Evolutionary conservation across 1,140 invertebrate genomes (phyloP), one percentile per base, ranked within the genome.

Genomic region (Aricia agestis): DNA sequence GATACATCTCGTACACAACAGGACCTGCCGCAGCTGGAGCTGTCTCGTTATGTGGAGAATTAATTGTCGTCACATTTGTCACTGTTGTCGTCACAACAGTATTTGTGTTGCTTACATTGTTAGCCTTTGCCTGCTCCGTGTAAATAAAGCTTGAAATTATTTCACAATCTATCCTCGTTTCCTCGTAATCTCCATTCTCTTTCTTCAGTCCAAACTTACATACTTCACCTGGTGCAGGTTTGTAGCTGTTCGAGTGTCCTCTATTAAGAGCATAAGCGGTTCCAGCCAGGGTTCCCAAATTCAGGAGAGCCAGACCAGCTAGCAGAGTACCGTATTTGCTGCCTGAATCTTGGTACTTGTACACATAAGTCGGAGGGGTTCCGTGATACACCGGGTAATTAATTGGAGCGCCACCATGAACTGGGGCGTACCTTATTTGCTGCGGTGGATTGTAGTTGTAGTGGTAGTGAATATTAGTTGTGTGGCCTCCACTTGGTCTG

Each of bases 251-350:
- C 18, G 74, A 74, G 42, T 80, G 74, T 73, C 74, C 76, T 31
- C 82, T 81, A 52, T 79, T 82, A n/a, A 74, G 52, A n/a, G 84
- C 84, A 69, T 88, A 88, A 9, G 82, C 80, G 15, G 82, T 78
- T 32, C 77, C 87, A 7, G 79, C 86, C 4, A 90, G 76, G 17
- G 86, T 82, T 41, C 89, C 89, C 69, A 91, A 85, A 69, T 91
- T 91, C 1, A 91, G 69, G 13, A 91, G 73, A 4, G 89, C 87
- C 15, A 91, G 74, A 19, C 89, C 89, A 68, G 89, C 81, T 52
- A 91, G 73, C 45, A 91, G 67, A 6, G 86, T 88, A 36, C 89
- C 85, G 66, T 91, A 91, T 79, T 89, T 91, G 69, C 89, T 91
- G 52, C 85, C 87, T 2, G 89, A 91, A 71, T 91, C 82, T 71